Evolutionary conservation across 2,797 vertebrate genomes (phyloP).

Genomic region (Zenarchopterus dispar): DNA sequence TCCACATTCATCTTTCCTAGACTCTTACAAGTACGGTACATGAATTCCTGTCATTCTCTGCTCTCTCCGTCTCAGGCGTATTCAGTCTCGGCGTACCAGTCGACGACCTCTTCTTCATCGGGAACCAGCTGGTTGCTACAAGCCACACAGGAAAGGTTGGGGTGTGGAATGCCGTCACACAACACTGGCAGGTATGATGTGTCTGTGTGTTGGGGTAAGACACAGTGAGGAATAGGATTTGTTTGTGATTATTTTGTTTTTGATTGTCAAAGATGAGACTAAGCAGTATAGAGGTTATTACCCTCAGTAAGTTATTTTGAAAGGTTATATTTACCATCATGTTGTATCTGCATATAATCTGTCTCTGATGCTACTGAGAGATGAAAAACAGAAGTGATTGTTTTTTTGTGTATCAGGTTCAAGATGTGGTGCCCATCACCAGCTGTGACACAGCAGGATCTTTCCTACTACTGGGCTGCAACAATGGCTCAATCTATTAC

Average conservation of each 20-base stretch:
- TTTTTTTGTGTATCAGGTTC: conserved; percentile 83
- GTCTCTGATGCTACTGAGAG: too few species aligned
- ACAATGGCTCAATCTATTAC: conserved; percentile 97
- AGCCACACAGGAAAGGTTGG: conserved; percentile 98
- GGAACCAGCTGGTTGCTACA: conserved; percentile 96
- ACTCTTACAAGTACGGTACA: neutral
- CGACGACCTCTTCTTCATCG: conserved; percentile 97
- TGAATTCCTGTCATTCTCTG: neutral
- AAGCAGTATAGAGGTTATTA: too few species aligned
- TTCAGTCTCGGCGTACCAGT: conserved; percentile 97
- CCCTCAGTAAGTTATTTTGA: neutral
- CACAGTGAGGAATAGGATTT: neutral
- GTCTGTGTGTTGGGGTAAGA: neutral
- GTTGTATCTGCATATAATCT: neutral
- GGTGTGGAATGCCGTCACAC: conserved; percentile 99
- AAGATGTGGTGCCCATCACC: conserved; percentile 97
- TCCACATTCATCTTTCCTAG: neutral
- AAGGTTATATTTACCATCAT: neutral
- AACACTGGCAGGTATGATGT: conserved; percentile 93
- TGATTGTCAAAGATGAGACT: neutral
- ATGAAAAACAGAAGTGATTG: neutral
- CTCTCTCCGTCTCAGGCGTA: conserved; percentile 79
- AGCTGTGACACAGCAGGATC: conserved; percentile 97
- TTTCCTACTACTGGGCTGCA: conserved; percentile 94
- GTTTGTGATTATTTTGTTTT: neutral